Base-by-base conservation (phyloP, 37 sponge, comb jelly and placozoan species). In the Chondrosia reniformis region DNA sequence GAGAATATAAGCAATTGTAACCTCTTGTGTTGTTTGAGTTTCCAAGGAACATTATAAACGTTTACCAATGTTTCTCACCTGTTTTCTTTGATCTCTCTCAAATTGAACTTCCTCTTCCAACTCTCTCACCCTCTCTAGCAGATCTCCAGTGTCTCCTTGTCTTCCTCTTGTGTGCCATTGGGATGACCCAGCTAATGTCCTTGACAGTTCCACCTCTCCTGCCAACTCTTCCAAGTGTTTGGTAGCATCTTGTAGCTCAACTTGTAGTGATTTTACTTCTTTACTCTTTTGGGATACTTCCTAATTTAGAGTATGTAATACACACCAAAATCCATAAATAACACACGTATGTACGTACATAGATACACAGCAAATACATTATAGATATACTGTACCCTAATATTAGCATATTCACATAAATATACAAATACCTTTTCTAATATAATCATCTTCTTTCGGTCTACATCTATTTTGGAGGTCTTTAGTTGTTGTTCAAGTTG, bases 241-340 rank as follows among this genome's bases (percentile, higher is more conserved):
- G 21, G 81, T 33, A 12, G 84, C 89, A 15, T 67, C 45, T 21
- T 67, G 15, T 46, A 88, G 59, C 57, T 88, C 84, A 4, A 36
- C 46, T 45, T 67, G 81, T 21, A 84, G 79, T 12, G 13, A 33
- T 0, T 24, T 25, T 5, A 88, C 45, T 41, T 84, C 73, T 8
- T 59, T n/a, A n/a, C n/a, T n/a, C n/a, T n/a, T n/a, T n/a, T n/a
- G n/a, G n/a, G n/a, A n/a, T n/a, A n/a, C n/a, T n/a, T n/a, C n/a
- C n/a, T n/a, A n/a, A n/a, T n/a, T n/a, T n/a, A n/a, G n/a, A n/a
- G n/a, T n/a, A n/a, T n/a, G n/a, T n/a, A n/a, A n/a, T n/a, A n/a
- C n/a, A n/a, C n/a, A n/a, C n/a, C n/a, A n/a, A n/a, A n/a, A n/a
- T n/a, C n/a, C n/a, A n/a, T n/a, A n/a, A n/a, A n/a, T n/a, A n/a